Conservation (phyloP, 2,113 vertebrate genomes). For the Cyrtonyx montezumae region DNA sequence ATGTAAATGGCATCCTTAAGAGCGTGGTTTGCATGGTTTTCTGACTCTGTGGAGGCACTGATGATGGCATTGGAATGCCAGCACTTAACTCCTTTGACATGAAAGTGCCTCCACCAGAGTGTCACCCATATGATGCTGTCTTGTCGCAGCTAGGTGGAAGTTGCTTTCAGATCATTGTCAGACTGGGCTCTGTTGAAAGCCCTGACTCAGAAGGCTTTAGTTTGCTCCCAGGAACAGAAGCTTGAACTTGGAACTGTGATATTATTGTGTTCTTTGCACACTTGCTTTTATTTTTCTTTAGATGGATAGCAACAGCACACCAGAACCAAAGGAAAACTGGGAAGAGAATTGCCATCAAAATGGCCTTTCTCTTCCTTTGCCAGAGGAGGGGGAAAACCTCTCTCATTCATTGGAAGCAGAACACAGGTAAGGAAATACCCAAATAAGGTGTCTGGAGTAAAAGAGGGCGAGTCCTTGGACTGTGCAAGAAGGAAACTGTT, state of each 20-base stretch:
- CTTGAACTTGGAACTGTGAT: neutral
- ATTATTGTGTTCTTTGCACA: accelerated
- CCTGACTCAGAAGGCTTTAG: neutral
- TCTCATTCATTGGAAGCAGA: conserved; percentile 98
- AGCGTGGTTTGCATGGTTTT: neutral
- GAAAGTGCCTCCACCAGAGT: neutral
- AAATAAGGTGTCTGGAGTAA: neutral
- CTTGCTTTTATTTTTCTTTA: conserved; percentile 25
- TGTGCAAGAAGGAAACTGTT: neutral
- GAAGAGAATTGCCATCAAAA: conserved; percentile 92
- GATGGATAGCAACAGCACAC: conserved; percentile 85
- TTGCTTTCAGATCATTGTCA: neutral
- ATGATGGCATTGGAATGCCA: neutral
- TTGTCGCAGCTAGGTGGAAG: neutral
- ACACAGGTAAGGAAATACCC: conserved; percentile 84
- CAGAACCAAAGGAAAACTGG: conserved; percentile 92
- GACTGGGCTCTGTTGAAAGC: neutral
- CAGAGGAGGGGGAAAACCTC: conserved; percentile 90
- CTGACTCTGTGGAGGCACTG: neutral
- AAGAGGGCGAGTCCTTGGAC: neutral
- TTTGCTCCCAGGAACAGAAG: neutral
- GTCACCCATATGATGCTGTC: accelerated
- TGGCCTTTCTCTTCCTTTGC: conserved; percentile 90
- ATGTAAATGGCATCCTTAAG: neutral
- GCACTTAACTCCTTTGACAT: neutral